Conservation (phyloP, 2,113 vertebrate genomes). For the Zapornia atra region DNA sequence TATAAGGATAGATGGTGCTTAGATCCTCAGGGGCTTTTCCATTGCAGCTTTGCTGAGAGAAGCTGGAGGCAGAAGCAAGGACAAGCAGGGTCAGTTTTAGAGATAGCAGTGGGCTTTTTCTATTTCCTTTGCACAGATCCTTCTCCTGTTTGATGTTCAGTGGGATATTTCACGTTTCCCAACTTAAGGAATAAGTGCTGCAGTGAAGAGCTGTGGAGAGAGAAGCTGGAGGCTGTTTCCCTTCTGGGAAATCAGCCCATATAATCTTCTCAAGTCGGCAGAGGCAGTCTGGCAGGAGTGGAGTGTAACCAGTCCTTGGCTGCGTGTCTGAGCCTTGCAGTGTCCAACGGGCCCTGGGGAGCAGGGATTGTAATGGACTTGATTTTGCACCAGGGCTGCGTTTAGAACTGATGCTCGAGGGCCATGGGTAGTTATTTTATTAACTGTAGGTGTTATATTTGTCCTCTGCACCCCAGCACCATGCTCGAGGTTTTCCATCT, state of each 20-base stretch:
- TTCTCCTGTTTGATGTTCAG: neutral
- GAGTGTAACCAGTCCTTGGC: neutral
- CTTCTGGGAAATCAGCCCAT: slow-evolving; percentile 47
- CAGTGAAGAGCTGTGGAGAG: neutral
- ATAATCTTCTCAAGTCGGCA: neutral
- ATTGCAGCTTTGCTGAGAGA: neutral
- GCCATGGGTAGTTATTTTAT: neutral
- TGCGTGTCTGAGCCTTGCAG: neutral
- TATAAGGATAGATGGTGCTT: neutral
- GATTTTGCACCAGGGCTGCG: neutral
- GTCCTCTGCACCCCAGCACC: neutral
- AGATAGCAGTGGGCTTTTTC: neutral
- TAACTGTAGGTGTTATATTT: neutral
- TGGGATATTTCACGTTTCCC: neutral
- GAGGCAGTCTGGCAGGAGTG: neutral
- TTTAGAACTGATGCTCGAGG: neutral
- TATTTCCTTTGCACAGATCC: neutral
- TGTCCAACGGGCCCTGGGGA: neutral
- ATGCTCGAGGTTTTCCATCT: neutral
- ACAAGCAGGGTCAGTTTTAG: neutral
- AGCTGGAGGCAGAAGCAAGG: neutral
- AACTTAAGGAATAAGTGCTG: neutral
- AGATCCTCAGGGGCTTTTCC: neutral
- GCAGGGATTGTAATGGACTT: neutral
- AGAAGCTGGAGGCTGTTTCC: slow-evolving; percentile 20